Percentiles rank a stretch among this genome's conserved stretches.
These are phyloP conservation scores for Papilio machaon DNA, from an alignment of 1,140 invertebrate species.

Conservation along the genomic window DNA sequence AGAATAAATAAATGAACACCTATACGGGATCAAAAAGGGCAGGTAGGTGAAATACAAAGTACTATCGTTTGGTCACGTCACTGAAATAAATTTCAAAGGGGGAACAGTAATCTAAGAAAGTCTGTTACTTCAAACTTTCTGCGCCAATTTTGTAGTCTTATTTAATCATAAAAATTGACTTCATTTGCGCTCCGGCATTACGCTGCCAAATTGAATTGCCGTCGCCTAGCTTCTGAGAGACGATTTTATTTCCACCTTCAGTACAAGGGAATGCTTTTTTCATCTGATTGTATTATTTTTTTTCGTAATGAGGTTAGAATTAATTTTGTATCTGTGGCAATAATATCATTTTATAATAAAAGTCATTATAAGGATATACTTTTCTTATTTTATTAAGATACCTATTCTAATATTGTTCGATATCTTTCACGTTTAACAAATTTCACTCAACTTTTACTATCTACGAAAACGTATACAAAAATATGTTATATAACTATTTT, in stretches of 20 bases:
- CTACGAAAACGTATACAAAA: background rate
- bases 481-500: background rate
- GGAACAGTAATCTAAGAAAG: constrained; percentile 5
- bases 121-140: constrained; percentile 19
- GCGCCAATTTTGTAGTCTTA: constrained; percentile 35
- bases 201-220: constrained; percentile 34
- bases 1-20: too few species aligned
- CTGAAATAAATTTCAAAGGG: constrained; percentile 1
- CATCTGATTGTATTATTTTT: constrained; percentile 29
- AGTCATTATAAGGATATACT: background rate
- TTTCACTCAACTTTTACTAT: background rate
- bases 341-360: too few species aligned
- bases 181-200: constrained; percentile 35
- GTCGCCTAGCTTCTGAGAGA: constrained; percentile 25
- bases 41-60: background rate
- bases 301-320: background rate
- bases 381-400: background rate
- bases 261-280: constrained; percentile 30
- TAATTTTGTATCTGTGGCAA: background rate
- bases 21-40: background rate
- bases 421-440: background rate
- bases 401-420: background rate
- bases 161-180: constrained; percentile 37
- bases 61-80: background rate
- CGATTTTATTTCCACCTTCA: constrained; percentile 33